These are phyloP conservation scores for Zeuzera pyrina DNA, from an alignment of 2,888 invertebrate species.

Conservation along the genomic window DNA sequence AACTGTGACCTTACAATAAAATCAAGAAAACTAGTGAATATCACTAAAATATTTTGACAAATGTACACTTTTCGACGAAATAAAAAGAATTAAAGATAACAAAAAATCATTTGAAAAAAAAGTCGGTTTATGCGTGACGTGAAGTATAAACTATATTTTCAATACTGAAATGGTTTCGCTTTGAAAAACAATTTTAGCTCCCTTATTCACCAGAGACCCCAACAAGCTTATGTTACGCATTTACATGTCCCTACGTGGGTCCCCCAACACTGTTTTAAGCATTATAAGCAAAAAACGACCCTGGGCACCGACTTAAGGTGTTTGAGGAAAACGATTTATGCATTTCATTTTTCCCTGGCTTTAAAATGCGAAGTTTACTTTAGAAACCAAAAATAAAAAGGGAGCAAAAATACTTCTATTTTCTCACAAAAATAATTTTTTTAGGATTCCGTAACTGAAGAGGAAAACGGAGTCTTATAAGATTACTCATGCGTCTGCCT, in stretches of 20 bases:
- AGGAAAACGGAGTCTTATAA: no score
- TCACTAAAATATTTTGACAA: no score
- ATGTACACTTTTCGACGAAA: no score
- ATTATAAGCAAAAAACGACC: conserved; percentile 16
- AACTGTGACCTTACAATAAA: no score
- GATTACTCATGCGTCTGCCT: no score
- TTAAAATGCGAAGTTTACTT: no score
- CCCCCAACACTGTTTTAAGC: conserved; percentile 19
- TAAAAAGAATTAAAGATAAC: no score
- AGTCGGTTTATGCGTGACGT: neutral
- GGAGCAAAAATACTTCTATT: neutral
- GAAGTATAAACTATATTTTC: no score
- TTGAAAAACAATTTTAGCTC: conserved; percentile 7
- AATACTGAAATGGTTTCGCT: conserved; percentile 6
- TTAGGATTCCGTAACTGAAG: no score
- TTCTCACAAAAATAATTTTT: neutral
- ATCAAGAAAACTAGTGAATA: no score
- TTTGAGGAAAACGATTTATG: conserved; percentile 26
- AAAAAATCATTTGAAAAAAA: no score
- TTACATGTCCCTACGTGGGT: conserved; percentile 17
- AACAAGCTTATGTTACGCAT: conserved; percentile 12
- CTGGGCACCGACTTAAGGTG: conserved; percentile 17
- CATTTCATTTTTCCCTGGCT: conserved; percentile 16
- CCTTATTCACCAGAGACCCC: conserved; percentile 4
- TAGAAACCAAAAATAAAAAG: no score